Conservation (phyloP, 2,797 vertebrate genomes). For the Pangasius larnaudii region DNA sequence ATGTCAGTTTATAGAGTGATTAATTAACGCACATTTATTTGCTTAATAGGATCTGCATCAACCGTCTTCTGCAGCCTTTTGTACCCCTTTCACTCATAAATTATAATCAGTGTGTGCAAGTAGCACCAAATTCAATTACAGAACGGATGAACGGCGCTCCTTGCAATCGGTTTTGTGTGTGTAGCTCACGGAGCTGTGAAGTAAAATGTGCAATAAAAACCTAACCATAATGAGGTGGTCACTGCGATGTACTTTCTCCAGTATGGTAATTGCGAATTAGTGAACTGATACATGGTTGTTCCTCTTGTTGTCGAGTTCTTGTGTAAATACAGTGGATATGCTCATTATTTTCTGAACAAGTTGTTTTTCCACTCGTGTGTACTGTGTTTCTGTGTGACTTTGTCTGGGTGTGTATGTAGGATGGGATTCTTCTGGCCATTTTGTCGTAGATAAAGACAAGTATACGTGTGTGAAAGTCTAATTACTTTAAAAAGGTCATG, state of each 20-base stretch:
- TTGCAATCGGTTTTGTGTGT: slow-evolving; percentile 64
- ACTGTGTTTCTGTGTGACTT: not conserved
- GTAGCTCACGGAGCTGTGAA: slow-evolving; percentile 61
- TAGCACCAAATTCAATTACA: slow-evolving; percentile 67
- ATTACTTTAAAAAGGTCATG: slow-evolving; percentile 79
- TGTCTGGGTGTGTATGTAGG: too few relatives aligned
- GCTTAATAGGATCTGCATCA: slow-evolving; percentile 63
- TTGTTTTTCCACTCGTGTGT: not conserved
- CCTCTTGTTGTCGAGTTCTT: not conserved
- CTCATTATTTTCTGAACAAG: slow-evolving; percentile 31
- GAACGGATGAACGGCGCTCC: slow-evolving; percentile 64
- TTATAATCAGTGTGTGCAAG: slow-evolving; percentile 65
- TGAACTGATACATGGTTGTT: slow-evolving; percentile 4
- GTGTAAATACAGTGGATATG: not conserved
- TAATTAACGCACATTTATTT: slow-evolving; percentile 75
- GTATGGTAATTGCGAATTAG: slow-evolving; percentile 33
- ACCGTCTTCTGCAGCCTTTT: slow-evolving; percentile 44
- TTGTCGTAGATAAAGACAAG: slow-evolving; percentile 64
- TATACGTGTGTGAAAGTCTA: slow-evolving; percentile 74
- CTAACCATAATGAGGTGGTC: slow-evolving; percentile 42
- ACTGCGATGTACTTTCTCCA: slow-evolving; percentile 20
- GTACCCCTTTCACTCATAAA: slow-evolving; percentile 64
- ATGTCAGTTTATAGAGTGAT: slow-evolving; percentile 68
- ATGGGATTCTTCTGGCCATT: not conserved
- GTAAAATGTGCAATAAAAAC: slow-evolving; percentile 59